Conservation (phyloP, 1,140 invertebrate genomes). For the Elymnias hypermnestra region DNA sequence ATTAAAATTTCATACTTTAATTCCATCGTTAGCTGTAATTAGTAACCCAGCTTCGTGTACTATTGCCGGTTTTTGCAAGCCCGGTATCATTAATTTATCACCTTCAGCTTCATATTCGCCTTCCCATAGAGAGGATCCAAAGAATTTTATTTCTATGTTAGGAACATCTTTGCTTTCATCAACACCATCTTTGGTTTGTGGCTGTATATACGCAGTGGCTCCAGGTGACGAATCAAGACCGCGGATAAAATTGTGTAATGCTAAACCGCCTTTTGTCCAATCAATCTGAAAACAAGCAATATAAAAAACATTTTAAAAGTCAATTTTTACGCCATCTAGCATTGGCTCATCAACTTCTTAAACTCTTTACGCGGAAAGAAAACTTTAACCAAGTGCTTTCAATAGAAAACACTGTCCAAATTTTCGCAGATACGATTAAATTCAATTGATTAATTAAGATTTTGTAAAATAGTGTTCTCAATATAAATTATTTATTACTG, state of each 20-base stretch:
- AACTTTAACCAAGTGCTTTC: too few relatives aligned
- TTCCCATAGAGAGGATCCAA: slow-evolving; percentile 87
- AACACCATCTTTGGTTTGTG: slow-evolving; percentile 69
- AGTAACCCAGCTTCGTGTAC: slow-evolving; percentile 88
- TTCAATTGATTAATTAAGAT: too few relatives aligned
- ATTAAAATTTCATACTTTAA: too few relatives aligned
- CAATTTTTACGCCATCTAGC: too few relatives aligned
- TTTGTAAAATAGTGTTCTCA: too few relatives aligned
- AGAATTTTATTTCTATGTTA: slow-evolving; percentile 83
- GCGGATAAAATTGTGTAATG: slow-evolving; percentile 95
- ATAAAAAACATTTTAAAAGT: too few relatives aligned
- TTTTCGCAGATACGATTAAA: too few relatives aligned
- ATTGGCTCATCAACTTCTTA: too few relatives aligned
- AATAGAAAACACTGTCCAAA: too few relatives aligned
- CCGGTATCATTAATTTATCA: slow-evolving; percentile 80
- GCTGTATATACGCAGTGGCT: slow-evolving; percentile 84
- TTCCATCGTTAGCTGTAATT: slow-evolving; percentile 86
- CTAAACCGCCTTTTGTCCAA: slow-evolving; percentile 80
- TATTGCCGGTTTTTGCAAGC: slow-evolving; percentile 78
- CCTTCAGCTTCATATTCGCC: slow-evolving; percentile 77
- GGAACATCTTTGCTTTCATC: slow-evolving; percentile 39
- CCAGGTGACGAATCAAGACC: slow-evolving; percentile 96
- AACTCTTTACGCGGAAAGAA: too few relatives aligned
- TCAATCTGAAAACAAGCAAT: slow-evolving; percentile 85
- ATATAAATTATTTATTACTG: too few relatives aligned